Conservation (phyloP, 1,140 invertebrate species). For the Callitettix versicolor region DNA sequence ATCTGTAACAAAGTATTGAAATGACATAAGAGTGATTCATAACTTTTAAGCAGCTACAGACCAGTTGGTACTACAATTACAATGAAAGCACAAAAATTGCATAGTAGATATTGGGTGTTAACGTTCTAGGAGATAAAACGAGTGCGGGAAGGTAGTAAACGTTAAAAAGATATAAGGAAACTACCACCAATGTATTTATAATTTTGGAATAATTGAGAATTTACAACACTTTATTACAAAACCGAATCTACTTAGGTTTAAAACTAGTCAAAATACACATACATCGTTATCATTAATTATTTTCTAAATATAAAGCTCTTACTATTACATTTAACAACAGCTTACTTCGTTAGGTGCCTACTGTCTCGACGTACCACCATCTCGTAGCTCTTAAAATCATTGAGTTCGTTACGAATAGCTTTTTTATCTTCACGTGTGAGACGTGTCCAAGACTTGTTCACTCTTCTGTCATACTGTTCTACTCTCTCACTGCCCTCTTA, state of each 20-base stretch:
- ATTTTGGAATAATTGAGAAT: neutral
- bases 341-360: constrained; percentile 83
- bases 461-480: constrained; percentile 89
- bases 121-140: too few species aligned
- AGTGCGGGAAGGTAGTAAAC: too few species aligned
- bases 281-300: neutral
- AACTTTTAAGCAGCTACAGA: too few species aligned
- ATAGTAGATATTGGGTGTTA: too few species aligned
- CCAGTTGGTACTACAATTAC: too few species aligned
- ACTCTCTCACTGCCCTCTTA: too few species aligned
- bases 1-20: too few species aligned
- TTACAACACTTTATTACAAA: neutral
- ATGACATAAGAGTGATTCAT: too few species aligned
- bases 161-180: too few species aligned
- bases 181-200: too few species aligned
- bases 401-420: constrained; percentile 96
- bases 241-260: neutral
- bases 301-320: too few species aligned
- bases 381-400: constrained; percentile 98
- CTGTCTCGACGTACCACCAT: constrained; percentile 99
- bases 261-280: neutral
- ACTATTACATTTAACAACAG: neutral
- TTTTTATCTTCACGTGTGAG: constrained; percentile 98
- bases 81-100: too few species aligned
- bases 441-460: constrained; percentile 98